Percentiles rank a stretch among this genome's conserved stretches.
Conservation (phyloP, 2,113 vertebrate species). For the Eulacestoma nigropectus region DNA sequence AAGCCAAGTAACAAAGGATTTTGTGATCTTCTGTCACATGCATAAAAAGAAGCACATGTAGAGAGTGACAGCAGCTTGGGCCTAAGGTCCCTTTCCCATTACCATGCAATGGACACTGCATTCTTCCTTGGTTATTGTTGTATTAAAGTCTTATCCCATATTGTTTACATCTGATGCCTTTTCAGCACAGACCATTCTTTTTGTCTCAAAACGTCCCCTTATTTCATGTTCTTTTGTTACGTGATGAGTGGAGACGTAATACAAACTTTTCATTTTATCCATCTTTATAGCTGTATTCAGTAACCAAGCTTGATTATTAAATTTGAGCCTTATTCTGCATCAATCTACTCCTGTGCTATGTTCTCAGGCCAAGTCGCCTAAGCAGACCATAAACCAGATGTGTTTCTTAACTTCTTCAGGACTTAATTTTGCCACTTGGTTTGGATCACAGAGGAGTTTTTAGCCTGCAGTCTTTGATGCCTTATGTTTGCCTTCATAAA, state of each 20-base stretch:
- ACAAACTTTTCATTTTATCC: slow-evolving; percentile 45
- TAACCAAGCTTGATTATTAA: slow-evolving; percentile 61
- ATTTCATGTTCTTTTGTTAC: slow-evolving; percentile 46
- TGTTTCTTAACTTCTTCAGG: slow-evolving; percentile 51
- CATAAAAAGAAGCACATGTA: neutral
- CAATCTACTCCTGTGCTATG: slow-evolving; percentile 51
- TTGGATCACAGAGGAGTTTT: slow-evolving; percentile 61
- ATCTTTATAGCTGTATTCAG: slow-evolving; percentile 56
- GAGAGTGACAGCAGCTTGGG: neutral
- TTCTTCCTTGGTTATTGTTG: neutral
- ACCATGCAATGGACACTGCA: neutral
- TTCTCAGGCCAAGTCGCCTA: slow-evolving; percentile 60
- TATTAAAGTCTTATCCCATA: neutral
- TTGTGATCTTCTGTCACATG: neutral
- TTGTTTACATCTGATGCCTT: slow-evolving; percentile 27
- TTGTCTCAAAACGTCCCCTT: neutral
- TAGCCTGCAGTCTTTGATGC: slow-evolving; percentile 68
- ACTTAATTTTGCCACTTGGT: slow-evolving; percentile 65
- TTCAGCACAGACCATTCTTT: slow-evolving; percentile 1
- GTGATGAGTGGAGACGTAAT: slow-evolving; percentile 33
- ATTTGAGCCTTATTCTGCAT: slow-evolving; percentile 60
- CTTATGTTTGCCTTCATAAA: slow-evolving; percentile 72
- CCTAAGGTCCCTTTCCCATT: neutral
- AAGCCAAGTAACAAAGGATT: neutral
- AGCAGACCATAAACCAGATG: slow-evolving; percentile 68